Conservation (phyloP, 1,140 invertebrate genomes). For the Heliconius congener region DNA sequence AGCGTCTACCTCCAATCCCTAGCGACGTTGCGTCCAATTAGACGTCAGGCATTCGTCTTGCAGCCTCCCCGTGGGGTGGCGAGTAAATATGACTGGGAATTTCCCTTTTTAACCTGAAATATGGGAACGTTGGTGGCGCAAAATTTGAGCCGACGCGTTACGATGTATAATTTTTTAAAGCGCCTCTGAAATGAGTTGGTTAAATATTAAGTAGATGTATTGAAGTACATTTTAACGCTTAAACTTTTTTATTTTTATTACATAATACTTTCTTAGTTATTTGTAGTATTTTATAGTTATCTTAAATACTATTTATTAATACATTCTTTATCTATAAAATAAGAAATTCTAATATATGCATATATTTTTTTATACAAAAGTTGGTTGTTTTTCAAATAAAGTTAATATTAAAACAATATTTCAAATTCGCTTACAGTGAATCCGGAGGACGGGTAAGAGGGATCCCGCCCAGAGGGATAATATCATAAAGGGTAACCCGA, state of each 20-base stretch:
- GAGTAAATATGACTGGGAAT: constrained; percentile 52
- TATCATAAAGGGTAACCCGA: constrained; percentile 64
- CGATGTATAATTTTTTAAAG: constrained; percentile 28
- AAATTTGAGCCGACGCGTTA: constrained; percentile 25
- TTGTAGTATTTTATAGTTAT: neutral
- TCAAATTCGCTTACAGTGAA: constrained; percentile 36
- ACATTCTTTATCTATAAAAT: neutral
- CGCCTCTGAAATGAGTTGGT: constrained; percentile 11
- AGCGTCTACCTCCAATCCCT: constrained; percentile 61
- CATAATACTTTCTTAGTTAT: neutral
- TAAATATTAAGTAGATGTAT: constrained; percentile 26
- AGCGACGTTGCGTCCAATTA: constrained; percentile 72
- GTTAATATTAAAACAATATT: constrained; percentile 29
- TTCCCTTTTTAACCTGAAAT: constrained; percentile 48
- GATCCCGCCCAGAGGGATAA: constrained; percentile 53
- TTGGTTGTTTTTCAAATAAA: neutral
- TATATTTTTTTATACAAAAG: neutral
- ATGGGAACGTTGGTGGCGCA: constrained; percentile 26
- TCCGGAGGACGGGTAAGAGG: constrained; percentile 35
- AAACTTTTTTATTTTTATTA: neutral
- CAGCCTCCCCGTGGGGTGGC: constrained; percentile 40
- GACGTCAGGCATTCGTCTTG: constrained; percentile 73
- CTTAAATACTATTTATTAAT: neutral
- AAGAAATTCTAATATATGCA: neutral
- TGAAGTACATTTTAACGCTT: constrained; percentile 8